Evolutionary conservation across 2,113 vertebrate genomes (phyloP).

Genomic region (Zosterops borbonicus): DNA sequence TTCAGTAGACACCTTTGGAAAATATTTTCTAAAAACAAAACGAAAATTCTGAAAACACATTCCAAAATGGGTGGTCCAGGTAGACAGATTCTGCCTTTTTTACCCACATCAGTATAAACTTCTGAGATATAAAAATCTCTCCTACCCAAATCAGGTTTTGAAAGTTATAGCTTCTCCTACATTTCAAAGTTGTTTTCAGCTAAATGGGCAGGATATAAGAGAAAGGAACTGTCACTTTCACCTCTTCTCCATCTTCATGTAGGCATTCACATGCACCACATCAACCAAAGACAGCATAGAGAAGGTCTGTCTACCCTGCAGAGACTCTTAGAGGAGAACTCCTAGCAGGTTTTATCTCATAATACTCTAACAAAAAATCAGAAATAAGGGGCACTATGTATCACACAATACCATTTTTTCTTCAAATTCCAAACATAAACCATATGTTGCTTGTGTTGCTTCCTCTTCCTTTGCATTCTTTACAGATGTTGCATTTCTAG

Average conservation of each 20-base stretch:
- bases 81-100: background rate
- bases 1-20: background rate
- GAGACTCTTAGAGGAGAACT: background rate
- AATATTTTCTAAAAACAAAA: background rate
- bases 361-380: background rate
- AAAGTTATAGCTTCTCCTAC: background rate
- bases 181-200: background rate
- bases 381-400: background rate
- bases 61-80: background rate
- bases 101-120: background rate
- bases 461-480: slow-evolving; percentile 7
- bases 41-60: background rate
- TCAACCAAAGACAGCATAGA: background rate
- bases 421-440: background rate
- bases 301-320: background rate
- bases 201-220: background rate
- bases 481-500: slow-evolving; percentile 8
- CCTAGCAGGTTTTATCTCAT: background rate
- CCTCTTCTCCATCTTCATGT: background rate
- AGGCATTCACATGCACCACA: background rate
- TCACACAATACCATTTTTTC: background rate
- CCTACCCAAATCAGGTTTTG: background rate
- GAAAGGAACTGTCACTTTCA: background rate
- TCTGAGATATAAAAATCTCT: background rate
- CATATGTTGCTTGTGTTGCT: background rate